phyloP scores from a whole-genome alignment of 2,888 invertebrate species.

The Synanthedon vespiformis region DNA sequence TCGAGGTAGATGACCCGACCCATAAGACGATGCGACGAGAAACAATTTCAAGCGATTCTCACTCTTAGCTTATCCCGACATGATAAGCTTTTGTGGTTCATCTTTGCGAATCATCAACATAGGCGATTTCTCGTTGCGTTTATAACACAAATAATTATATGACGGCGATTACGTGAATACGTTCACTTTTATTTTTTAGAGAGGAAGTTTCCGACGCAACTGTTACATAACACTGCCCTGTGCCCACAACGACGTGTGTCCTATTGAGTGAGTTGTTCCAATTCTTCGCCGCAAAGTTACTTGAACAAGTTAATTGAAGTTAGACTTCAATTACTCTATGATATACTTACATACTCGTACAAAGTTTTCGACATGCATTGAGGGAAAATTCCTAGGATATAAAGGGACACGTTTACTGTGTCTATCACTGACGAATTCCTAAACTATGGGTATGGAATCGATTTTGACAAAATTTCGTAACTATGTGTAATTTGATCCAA shows the following conservation, averaged over 20 bases:
- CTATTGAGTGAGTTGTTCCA: conserved; percentile 8
- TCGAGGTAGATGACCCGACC: conserved; percentile 11
- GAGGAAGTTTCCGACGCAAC: conserved; percentile 33
- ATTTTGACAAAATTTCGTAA: no score
- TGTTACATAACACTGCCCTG: not conserved
- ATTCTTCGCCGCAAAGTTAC: not conserved
- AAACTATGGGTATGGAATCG: no score
- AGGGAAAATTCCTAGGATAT: no score
- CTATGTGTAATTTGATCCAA: no score
- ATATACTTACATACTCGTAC: not conserved
- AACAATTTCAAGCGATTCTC: conserved; percentile 8
- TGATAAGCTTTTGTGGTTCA: conserved; percentile 14
- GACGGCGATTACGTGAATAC: conserved; percentile 45
- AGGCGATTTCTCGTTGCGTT: conserved; percentile 26
- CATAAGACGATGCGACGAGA: not conserved
- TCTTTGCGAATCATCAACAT: conserved; percentile 21
- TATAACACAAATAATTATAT: conserved; percentile 30
- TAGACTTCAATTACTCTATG: not conserved
- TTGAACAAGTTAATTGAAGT: not conserved
- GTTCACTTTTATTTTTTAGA: conserved; percentile 62
- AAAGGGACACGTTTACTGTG: no score
- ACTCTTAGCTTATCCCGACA: conserved; percentile 15
- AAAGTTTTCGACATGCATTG: no score
- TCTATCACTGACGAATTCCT: no score
- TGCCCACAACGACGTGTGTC: conserved; percentile 16